Percentiles rank a stretch among this genome's conserved stretches.
phyloP scores from a whole-genome alignment of 2,888 invertebrate genomes.

The Acleris holmiana region DNA sequence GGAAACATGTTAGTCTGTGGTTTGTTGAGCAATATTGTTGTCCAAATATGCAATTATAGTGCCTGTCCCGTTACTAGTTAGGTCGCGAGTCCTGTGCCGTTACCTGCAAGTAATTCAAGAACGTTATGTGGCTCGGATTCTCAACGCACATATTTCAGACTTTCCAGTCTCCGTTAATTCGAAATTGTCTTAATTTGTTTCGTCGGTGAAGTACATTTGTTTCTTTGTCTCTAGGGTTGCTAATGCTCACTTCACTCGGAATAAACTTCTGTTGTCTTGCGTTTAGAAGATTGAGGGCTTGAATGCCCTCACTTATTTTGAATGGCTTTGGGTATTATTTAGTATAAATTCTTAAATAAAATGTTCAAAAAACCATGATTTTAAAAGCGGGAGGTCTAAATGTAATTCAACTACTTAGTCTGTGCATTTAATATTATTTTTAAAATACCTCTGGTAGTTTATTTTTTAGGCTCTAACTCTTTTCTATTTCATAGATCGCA shows the following conservation, averaged over 20 bases:
- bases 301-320: slow-evolving; percentile 23
- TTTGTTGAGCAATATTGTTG: slow-evolving; percentile 32
- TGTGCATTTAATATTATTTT: too few species aligned
- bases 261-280: slow-evolving; percentile 51
- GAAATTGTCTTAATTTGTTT: slow-evolving; percentile 80
- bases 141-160: slow-evolving; percentile 67
- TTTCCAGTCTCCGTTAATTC: slow-evolving; percentile 75
- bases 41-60: slow-evolving; percentile 45
- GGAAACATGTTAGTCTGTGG: slow-evolving; percentile 48
- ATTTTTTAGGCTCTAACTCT: too few species aligned
- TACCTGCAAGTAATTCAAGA: slow-evolving; percentile 50
- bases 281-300: slow-evolving; percentile 43
- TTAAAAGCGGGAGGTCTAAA: too few species aligned
- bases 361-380: too few species aligned
- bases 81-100: slow-evolving; percentile 52
- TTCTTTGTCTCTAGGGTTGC: slow-evolving; percentile 54
- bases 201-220: slow-evolving; percentile 67
- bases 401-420: too few species aligned
- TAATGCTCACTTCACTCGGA: slow-evolving; percentile 52
- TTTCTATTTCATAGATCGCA: too few species aligned
- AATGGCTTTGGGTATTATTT: slow-evolving; percentile 16
- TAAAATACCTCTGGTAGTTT: too few species aligned
- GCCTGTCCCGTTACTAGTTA: slow-evolving; percentile 51
- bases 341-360: too few species aligned
- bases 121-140: slow-evolving; percentile 57